Evolutionary conservation across 1,140 invertebrate genomes (phyloP).

Genomic region (Drosophila setifemur): DNA sequence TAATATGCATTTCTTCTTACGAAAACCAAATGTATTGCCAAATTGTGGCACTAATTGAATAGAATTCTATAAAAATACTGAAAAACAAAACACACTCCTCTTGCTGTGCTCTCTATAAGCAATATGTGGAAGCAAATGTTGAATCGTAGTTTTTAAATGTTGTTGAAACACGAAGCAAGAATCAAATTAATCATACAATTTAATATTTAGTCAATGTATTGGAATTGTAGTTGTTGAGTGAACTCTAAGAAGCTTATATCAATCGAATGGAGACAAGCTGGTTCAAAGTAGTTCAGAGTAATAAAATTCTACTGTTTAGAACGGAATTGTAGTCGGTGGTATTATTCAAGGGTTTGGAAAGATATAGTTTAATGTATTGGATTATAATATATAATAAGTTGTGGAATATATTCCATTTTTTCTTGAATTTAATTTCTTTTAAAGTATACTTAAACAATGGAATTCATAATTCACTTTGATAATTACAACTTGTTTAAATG

Average conservation of each 20-base stretch:
- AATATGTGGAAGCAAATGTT: slow-evolving; percentile 59
- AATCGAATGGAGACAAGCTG: slow-evolving; percentile 10
- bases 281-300: slow-evolving; percentile 33
- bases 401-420: too few relatives aligned
- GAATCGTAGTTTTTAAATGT: slow-evolving; percentile 59
- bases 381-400: too few relatives aligned
- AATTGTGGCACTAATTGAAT: slow-evolving; percentile 28
- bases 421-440: too few relatives aligned
- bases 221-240: slow-evolving; percentile 60
- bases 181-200: slow-evolving; percentile 52
- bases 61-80: background rate
- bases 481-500: background rate
- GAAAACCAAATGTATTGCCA: slow-evolving; percentile 15
- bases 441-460: too few relatives aligned
- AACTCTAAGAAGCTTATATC: slow-evolving; percentile 52
- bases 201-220: slow-evolving; percentile 44
- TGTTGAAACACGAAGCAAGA: slow-evolving; percentile 54
- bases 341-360: background rate
- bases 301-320: slow-evolving; percentile 43
- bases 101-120: slow-evolving; percentile 44
- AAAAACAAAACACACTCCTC: slow-evolving; percentile 13
- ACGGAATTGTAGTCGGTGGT: background rate
- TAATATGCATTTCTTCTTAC: slow-evolving; percentile 54
- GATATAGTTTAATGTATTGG: background rate
- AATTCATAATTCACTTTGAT: too few relatives aligned